Percentiles rank a stretch among this genome's conserved stretches.
Conservation (phyloP, 2,888 invertebrate species). For the Mesorhabditis belari region DNA sequence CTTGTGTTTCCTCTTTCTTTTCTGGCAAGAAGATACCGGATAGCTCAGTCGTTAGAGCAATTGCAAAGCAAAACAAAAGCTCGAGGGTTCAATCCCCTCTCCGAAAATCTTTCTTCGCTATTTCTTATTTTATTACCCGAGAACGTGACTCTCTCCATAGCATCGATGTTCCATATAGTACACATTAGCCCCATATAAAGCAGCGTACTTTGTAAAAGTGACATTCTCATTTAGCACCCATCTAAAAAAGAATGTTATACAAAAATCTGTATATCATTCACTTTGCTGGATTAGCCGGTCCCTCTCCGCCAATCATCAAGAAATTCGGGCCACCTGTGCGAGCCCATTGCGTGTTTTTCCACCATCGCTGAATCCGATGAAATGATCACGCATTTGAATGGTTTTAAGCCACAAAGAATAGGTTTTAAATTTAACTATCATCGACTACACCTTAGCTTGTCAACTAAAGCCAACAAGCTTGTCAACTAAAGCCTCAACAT, state of each 20-base stretch:
- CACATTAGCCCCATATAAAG: conserved; percentile 66
- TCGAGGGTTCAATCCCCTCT: neutral
- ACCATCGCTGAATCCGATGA: conserved; percentile 68
- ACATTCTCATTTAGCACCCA: conserved; percentile 24
- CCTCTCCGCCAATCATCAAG: conserved; percentile 88
- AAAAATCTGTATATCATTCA: too few relatives aligned
- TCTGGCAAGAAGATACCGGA: too few relatives aligned
- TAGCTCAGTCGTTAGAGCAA: too few relatives aligned
- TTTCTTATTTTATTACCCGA: conserved; percentile 8
- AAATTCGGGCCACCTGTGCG: conserved; percentile 74
- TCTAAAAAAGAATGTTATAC: too few relatives aligned
- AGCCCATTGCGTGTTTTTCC: conserved; percentile 69
- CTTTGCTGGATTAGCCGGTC: conserved; percentile 10
- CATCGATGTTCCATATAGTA: conserved; percentile 84
- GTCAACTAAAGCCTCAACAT: too few relatives aligned
- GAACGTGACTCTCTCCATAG: conserved; percentile 76
- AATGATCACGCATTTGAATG: too few relatives aligned
- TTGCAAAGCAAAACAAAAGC: too few relatives aligned
- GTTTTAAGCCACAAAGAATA: neutral
- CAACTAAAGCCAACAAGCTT: too few relatives aligned
- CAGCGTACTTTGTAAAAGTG: conserved; percentile 17
- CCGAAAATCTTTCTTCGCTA: neutral
- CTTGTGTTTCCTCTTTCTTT: too few relatives aligned
- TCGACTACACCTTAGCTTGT: too few relatives aligned
- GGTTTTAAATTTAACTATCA: too few relatives aligned